Evolutionary conservation across 2,888 invertebrate species (phyloP), one percentile per base, ranked within the genome.

Genomic region (Ligdia adustata): DNA sequence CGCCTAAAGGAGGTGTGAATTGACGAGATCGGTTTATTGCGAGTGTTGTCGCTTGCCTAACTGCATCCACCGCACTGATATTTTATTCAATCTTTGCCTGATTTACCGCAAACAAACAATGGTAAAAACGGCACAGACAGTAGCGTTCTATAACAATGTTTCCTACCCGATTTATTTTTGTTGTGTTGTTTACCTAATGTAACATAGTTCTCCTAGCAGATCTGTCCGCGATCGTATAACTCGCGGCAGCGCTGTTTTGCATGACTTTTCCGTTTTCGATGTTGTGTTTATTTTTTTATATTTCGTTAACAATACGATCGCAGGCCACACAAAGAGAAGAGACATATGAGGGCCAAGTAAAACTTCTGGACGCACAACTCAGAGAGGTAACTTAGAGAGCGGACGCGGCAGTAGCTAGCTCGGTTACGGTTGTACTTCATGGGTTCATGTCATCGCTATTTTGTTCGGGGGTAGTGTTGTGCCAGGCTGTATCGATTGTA

Each of bases 1-100:
- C 97, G 98, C 92, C 97, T 99, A 93, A 99, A 99, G 97, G 98
- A 98, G 98, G 98, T 99, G 95, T 91, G 91, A 90, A 69, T 68
- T 70, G 68, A 68, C 65, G 65, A 72, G 68, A 79, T 67, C 66
- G 73, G 75, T 78, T 79, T 60, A 67, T 69, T 58, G 76, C 75
- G 80, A 81, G 81, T 83, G 80, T 76, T 76, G 67, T 68, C 77
- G 84, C 85, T 83, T 88, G 77, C 72, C 82, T 88, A 85, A 87
- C 85, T 75, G 87, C 86, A 83, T 84, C 76, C 72, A 63, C 70
- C 73, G 77, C 79, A 74, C 72, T 75, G 69, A 67, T 15, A 37
- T 63, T 69, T 73, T 73, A 75, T 74, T 68, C 64, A 60, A 52
- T 51, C 40, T 49, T 58, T 42, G 42, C 51, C 50, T 54, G 49